Base-by-base conservation (phyloP, 1,140 invertebrate species). In the Neodiprion pinetum region DNA sequence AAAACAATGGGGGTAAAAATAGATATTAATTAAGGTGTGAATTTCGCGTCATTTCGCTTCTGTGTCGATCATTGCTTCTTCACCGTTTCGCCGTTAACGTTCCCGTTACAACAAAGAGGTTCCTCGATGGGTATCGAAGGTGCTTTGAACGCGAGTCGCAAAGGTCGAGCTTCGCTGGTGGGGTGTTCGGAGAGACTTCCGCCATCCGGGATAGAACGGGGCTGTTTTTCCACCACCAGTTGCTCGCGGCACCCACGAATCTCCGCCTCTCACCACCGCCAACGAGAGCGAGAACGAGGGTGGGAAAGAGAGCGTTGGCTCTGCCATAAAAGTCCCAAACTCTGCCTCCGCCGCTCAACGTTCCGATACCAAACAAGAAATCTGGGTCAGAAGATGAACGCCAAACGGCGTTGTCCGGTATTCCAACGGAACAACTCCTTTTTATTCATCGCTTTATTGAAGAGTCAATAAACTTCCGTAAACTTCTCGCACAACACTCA, bases 141-240 rank as follows among this genome's bases (percentile, higher is more conserved):
- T 72, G 80, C 78, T 82, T 79, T 79, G 82, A 84, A 78, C 72
- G 28, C 72, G 50, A 73, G 73, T 68, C 48, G 76, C 69, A 71
- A 72, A 76, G 75, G 76, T 68, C 75, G 78, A 71, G 73, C 74
- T 70, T 76, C 72, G 79, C 74, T 71, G 73, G 68, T 78, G 74
- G 49, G 76, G 67, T 72, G 70, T 50, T 68, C 61, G 67, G 81
- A 85, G 82, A 80, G 79, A 82, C 78, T 80, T 76, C 78, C 76
- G 80, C 80, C 77, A 79, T 79, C 67, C 81, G 79, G 78, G 78
- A 81, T 79, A 78, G 81, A 85, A 85, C 79, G 84, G 86, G 85
- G 86, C 85, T 88, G 87, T 88, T 88, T 88, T 89, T 89, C 87
- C 85, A 88, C 87, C 86, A 89, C 87, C 87, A 89, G 88, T 89